These are phyloP conservation scores for Chionoecetes opilio DNA, from an alignment of 1,140 invertebrate species.

Conservation along the genomic window DNA sequence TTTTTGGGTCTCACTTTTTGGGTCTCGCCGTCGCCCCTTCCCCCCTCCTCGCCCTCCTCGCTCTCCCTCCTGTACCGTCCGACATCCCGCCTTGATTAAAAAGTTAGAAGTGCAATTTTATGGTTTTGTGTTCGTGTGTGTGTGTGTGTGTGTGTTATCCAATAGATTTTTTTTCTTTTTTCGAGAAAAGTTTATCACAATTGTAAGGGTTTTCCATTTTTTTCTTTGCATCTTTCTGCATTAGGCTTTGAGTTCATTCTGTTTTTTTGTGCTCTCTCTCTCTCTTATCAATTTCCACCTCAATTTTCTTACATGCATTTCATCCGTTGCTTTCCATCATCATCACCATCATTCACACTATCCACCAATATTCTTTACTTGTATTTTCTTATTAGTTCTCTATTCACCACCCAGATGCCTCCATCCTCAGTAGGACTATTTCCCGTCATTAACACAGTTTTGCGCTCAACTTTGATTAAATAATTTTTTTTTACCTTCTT, in stretches of 20 bases:
- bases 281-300: not conserved
- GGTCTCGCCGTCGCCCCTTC: no score
- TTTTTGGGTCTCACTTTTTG: no score
- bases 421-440: not conserved
- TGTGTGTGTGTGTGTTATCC: no score
- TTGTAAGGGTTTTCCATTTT: not conserved
- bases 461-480: not conserved
- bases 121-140: no score
- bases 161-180: constrained; percentile 12
- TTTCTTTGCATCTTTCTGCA: not conserved
- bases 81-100: no score
- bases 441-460: not conserved
- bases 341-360: no score
- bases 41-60: no score
- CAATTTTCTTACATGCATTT: no score
- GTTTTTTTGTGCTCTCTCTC: not conserved
- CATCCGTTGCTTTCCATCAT: no score
- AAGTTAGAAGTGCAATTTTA: no score
- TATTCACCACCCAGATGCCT: not conserved
- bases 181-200: not conserved
- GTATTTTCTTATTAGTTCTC: not conserved
- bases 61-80: no score
- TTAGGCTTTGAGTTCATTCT: not conserved
- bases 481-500: not conserved
- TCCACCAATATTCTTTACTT: not conserved